These are phyloP conservation scores for Premnoplex brunnescens DNA, from an alignment of 2,797 vertebrate genomes.

Conservation along the genomic window DNA sequence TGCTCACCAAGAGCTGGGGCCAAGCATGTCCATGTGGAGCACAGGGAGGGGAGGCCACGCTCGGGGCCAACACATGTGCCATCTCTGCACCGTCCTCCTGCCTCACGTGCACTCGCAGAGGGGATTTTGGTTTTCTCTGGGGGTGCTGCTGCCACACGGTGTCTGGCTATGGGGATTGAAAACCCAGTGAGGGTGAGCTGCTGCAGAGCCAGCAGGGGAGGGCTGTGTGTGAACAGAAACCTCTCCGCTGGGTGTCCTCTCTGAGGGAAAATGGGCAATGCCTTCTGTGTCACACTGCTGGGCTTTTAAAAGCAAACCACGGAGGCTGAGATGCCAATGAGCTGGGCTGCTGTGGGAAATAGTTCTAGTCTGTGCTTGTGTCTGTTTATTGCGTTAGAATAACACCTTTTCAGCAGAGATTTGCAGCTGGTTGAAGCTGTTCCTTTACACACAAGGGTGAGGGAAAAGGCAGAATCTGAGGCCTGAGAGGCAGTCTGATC, in stretches of 20 bases:
- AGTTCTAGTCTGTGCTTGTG: not conserved
- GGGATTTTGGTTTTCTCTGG: not conserved
- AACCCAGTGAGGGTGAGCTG: not conserved
- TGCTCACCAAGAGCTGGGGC: not conserved
- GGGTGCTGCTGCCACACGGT: not conserved
- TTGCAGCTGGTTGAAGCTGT: not conserved
- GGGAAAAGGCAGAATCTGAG: not conserved
- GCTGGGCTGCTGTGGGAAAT: not conserved
- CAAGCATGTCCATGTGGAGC: accelerated
- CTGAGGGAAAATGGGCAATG: not conserved
- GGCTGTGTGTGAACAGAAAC: accelerated
- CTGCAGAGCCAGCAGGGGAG: accelerated
- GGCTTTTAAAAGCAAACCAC: not conserved
- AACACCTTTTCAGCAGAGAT: not conserved
- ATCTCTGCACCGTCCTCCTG: not conserved
- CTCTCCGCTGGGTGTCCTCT: accelerated
- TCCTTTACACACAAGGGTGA: not conserved
- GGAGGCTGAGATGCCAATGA: not conserved
- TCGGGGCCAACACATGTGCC: not conserved
- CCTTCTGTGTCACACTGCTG: too few relatives aligned
- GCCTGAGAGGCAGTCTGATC: not conserved
- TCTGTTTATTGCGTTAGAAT: not conserved
- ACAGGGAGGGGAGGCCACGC: not conserved
- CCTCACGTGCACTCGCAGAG: not conserved
- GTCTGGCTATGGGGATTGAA: accelerated